Evolutionary conservation across 2,797 vertebrate species (phyloP).

Genomic region (Odontamblyopus lacepedii): DNA sequence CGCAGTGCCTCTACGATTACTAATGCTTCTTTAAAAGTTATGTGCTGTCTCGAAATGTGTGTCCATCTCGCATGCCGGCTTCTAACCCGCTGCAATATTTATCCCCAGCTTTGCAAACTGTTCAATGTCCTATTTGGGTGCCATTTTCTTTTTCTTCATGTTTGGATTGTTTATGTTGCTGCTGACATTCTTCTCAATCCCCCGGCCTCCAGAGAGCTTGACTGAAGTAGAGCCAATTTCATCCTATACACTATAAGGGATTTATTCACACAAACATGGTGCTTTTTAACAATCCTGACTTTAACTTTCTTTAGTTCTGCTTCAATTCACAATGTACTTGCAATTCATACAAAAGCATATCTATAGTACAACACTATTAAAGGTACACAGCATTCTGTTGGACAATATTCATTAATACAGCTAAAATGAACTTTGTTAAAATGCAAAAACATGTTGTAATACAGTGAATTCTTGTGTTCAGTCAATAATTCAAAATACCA

Average conservation of each 20-base stretch:
- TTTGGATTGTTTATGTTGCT: conserved; percentile 56
- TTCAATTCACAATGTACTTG: conserved; percentile 3
- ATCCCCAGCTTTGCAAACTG: conserved; percentile 62
- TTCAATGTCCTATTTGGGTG: conserved; percentile 62
- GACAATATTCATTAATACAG: too few relatives aligned
- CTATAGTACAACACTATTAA: background rate
- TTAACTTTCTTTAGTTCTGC: conserved; percentile 39
- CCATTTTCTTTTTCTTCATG: conserved; percentile 44
- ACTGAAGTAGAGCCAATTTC: conserved; percentile 78
- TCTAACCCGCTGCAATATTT: conserved; percentile 71
- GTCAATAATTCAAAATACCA: too few relatives aligned
- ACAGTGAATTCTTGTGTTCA: too few relatives aligned
- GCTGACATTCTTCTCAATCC: conserved; percentile 65
- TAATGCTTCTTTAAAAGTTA: conserved; percentile 55
- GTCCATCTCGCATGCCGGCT: conserved; percentile 59
- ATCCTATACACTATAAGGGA: conserved; percentile 52
- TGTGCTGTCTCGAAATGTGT: conserved; percentile 51
- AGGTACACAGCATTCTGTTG: background rate
- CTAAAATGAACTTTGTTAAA: too few relatives aligned
- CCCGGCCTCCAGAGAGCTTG: conserved; percentile 63
- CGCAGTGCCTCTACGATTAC: conserved; percentile 44
- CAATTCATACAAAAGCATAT: background rate
- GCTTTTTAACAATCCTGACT: conserved; percentile 18
- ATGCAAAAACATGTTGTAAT: too few relatives aligned
- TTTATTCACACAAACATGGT: conserved; percentile 60